Evolutionary conservation across 1,140 invertebrate genomes (phyloP).

Genomic region (Zophobas atratus): DNA sequence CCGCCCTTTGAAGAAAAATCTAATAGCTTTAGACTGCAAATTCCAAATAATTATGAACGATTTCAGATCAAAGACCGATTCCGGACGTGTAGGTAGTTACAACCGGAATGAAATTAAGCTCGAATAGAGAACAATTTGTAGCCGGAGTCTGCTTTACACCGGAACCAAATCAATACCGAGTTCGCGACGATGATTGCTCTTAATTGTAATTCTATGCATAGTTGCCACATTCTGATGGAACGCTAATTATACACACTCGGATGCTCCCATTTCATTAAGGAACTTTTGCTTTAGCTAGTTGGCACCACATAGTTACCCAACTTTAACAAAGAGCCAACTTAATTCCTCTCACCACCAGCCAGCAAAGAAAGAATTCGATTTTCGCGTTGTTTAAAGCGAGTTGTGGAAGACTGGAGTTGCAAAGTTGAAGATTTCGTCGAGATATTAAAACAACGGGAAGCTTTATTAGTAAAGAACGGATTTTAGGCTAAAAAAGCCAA

Average conservation of each 20-base stretch:
- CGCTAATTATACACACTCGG: conserved; percentile 34
- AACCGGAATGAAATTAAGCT: conserved; percentile 52
- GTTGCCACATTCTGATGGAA: conserved; percentile 28
- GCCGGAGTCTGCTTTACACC: conserved; percentile 28
- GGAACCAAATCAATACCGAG: conserved; percentile 52
- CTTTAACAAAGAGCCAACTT: neutral
- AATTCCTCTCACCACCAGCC: neutral
- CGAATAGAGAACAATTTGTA: conserved; percentile 53
- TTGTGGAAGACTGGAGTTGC: too few relatives aligned
- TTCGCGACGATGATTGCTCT: conserved; percentile 50
- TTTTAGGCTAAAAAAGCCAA: too few relatives aligned
- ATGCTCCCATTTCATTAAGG: conserved; percentile 6
- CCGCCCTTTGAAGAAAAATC: neutral
- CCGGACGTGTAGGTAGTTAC: conserved; percentile 44
- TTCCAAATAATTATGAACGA: conserved; percentile 19
- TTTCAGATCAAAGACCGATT: conserved; percentile 35
- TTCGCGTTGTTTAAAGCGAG: too few relatives aligned
- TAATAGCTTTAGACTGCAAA: conserved; percentile 18
- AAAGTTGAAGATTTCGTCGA: too few relatives aligned
- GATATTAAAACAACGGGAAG: too few relatives aligned
- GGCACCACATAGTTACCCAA: neutral
- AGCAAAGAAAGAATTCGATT: too few relatives aligned
- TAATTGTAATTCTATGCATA: conserved; percentile 54
- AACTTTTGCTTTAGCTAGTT: neutral
- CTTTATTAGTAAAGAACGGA: too few relatives aligned